Percentiles rank a stretch among this genome's conserved stretches.
Conservation (phyloP, 2,888 invertebrate genomes). For the Chironomus riparius region DNA sequence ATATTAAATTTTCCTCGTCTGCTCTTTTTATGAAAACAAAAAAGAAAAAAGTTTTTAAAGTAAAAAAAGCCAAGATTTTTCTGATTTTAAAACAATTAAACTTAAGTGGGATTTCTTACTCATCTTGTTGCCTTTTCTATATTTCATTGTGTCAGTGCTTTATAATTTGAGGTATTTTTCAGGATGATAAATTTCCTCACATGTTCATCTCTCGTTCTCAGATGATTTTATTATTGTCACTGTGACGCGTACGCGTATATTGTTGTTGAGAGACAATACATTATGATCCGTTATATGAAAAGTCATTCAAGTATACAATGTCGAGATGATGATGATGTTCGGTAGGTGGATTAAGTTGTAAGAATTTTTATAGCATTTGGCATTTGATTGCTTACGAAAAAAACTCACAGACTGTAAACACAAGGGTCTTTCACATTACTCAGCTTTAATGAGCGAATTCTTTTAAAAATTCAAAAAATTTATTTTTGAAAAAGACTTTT, state of each 20-base stretch:
- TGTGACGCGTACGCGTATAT: background rate
- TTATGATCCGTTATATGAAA: background rate
- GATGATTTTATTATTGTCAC: conserved; percentile 3
- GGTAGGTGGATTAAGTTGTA: background rate
- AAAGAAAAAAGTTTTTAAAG: background rate
- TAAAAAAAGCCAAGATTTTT: background rate
- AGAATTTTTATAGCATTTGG: background rate
- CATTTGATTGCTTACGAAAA: background rate
- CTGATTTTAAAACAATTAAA: conserved; percentile 26
- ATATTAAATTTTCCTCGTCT: conserved; percentile 16
- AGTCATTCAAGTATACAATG: background rate
- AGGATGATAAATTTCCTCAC: conserved; percentile 22
- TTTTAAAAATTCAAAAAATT: too few relatives aligned
- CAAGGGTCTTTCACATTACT: background rate
- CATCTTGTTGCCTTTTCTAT: background rate
- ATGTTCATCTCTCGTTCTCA: background rate
- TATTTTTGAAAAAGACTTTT: too few relatives aligned
- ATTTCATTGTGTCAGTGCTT: background rate
- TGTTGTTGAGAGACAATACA: background rate
- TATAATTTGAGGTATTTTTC: conserved; percentile 25
- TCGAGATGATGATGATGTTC: background rate
- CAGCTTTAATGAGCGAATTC: background rate
- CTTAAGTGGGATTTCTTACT: conserved; percentile 18
- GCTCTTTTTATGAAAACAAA: background rate
- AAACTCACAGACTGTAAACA: too few relatives aligned